Evolutionary conservation across 1,140 invertebrate species (phyloP), one percentile per base, ranked within the genome.

Genomic region (Drosophila pandora): DNA sequence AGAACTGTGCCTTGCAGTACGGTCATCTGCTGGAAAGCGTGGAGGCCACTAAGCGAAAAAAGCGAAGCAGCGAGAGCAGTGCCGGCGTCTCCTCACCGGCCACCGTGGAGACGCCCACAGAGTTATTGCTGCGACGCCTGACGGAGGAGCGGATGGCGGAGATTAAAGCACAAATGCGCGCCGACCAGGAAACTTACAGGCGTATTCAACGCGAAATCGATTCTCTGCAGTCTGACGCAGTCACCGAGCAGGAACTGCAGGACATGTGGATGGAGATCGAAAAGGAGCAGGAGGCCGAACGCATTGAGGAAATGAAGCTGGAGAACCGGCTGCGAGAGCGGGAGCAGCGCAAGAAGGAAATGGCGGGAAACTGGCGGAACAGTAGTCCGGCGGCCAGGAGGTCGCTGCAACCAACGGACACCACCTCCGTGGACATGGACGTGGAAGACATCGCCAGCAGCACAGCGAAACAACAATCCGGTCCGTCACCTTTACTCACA

Each of bases 1-100:
- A 97, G 92, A 95, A 97, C 76, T 98, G 97, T 94, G 97, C 97
- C 1, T 94, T 96, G 0, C 97, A 98, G 85, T 99, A 98, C 92
- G 94, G 95, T 21, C 94, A 95, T 32, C 88, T 99, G 2, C 91
- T 98, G 10, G 97, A 97, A 81, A 95, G 96, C 85, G 94, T 96
- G 12, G 97, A 97, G 82, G 96, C 95, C 17, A 96, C 97, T 3
- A 97, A 97, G 91, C 94, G 97, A 2, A 98, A 98, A 85, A 96
- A 97, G 75, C 93, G 96, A 3, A 87, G 74, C 5, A 87, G 79
- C 28, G 95, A 95, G 54, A 93, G 92, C 21, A 93, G 93, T 7
- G 93, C 60, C 0, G 72, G 71, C 2, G 80, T 87, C 47, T 81
- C 83, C 62, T 82, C 82, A 2, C 84, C 89, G 2, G 58, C 74